Conservation (phyloP, 2,888 invertebrate species). For the Melieria picta region DNA sequence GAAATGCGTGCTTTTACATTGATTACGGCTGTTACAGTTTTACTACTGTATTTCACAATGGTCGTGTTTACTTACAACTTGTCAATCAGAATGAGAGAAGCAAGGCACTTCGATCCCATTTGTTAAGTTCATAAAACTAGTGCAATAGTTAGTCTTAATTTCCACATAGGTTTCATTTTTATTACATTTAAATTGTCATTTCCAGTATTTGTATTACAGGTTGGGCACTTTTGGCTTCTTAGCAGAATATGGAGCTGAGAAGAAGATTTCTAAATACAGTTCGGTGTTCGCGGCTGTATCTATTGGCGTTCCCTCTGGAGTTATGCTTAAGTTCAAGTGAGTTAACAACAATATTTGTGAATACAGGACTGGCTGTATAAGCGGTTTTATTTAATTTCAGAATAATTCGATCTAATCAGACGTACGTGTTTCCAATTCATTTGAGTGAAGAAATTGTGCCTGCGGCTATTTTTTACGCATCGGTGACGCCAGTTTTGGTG, state of each 20-base stretch:
- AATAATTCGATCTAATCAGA: conserved; percentile 86
- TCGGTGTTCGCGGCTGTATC: conserved; percentile 85
- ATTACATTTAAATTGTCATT: neutral
- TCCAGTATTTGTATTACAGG: conserved; percentile 67
- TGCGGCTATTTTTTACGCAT: conserved; percentile 92
- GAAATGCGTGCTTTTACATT: too few relatives aligned
- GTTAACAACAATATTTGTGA: conserved; percentile 22
- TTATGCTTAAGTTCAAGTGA: conserved; percentile 87
- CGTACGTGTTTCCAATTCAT: conserved; percentile 88
- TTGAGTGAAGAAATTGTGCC: conserved; percentile 90
- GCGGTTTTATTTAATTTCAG: conserved; percentile 66
- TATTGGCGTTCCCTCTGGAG: conserved; percentile 88
- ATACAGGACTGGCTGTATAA: neutral
- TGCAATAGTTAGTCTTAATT: too few relatives aligned
- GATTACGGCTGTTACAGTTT: too few relatives aligned
- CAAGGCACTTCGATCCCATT: too few relatives aligned
- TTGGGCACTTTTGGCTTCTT: conserved; percentile 87
- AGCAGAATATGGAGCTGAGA: conserved; percentile 92
- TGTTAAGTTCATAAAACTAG: too few relatives aligned
- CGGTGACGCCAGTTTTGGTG: conserved; percentile 83
- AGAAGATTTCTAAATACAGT: conserved; percentile 91
- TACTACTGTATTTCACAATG: too few relatives aligned
- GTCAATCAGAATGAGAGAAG: too few relatives aligned
- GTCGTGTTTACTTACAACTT: too few relatives aligned
- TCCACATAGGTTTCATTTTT: too few relatives aligned